These are phyloP conservation scores for Noctuana brunneofusca DNA, from an alignment of 2,888 invertebrate genomes.

Conservation along the genomic window DNA sequence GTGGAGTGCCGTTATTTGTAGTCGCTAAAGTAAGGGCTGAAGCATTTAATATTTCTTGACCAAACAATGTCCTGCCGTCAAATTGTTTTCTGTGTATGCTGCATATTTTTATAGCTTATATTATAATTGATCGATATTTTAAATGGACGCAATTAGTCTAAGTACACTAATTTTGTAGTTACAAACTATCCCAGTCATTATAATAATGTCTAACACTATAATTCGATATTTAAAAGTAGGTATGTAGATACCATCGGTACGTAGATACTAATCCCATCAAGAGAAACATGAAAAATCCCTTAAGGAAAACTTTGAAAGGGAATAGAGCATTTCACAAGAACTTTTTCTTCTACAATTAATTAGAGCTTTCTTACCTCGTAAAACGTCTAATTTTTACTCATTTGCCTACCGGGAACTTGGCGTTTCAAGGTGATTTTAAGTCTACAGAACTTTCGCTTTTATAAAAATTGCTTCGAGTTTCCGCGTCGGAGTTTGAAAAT, in stretches of 20 bases:
- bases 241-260: background rate
- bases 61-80: too few relatives aligned
- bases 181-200: too few relatives aligned
- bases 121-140: too few relatives aligned
- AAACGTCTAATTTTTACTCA: conserved; percentile 33
- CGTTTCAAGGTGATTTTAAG: conserved; percentile 28
- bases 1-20: background rate
- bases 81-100: too few relatives aligned
- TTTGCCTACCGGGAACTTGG: conserved; percentile 16
- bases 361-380: conserved; percentile 30
- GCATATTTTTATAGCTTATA: too few relatives aligned
- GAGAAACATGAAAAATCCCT: conserved; percentile 30
- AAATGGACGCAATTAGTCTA: too few relatives aligned
- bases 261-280: conserved; percentile 6
- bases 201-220: too few relatives aligned
- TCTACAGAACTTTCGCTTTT: conserved; percentile 23
- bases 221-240: background rate
- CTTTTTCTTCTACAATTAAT: conserved; percentile 31
- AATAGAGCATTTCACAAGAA: conserved; percentile 17
- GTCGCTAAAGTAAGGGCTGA: too few relatives aligned
- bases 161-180: too few relatives aligned
- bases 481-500: conserved; percentile 4
- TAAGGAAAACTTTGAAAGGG: conserved; percentile 11
- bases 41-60: too few relatives aligned
- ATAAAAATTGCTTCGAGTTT: conserved; percentile 23